Evolutionary conservation across 2,113 vertebrate species (phyloP), one percentile per base, ranked within the genome.

Genomic region (Corythornis vintsioides): DNA sequence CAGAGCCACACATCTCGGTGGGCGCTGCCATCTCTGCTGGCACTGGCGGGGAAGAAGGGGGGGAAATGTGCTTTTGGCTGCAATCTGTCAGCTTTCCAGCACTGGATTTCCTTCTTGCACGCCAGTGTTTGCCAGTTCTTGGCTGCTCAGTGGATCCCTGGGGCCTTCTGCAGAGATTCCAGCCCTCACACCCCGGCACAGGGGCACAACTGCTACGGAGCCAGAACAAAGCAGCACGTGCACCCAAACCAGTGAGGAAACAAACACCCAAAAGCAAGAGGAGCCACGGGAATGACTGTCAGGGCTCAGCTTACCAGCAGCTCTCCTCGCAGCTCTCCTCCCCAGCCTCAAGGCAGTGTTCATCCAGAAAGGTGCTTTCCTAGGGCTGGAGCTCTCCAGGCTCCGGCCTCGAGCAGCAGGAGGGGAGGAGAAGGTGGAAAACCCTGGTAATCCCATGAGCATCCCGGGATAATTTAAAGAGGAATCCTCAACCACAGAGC

Each of bases 41-140:
- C 14, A 0, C 0, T 35, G 43, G 47, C 0, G 0, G 13, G 14
- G 25, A 17, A 31, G 33, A 21, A 18, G 31, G 28, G 24, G 8
- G 47, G 21, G 40, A 79, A 15, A 9, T 16, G 38, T 48, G 77
- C 19, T 80, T 86, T 72, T 2, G 67, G 59, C 48, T 78, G 38
- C 43, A 21, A 66, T 13, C 31, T 71, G 78, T 75, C 9, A n/a
- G 45, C 35, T 79, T 88, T 53, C 19, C 47, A 40, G 59, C 65
- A 29, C 15, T 90, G 42, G 3, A 11, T 74, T 61, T n/a, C n/a
- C 53, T 50, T 57, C 48, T 22, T 35, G 45, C 57, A 13, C 8
- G 3, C 16, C 64, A 31, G 24, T 11, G 38, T 21, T 59, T 18
- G 77, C 26, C 83, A 25, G 76, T 10, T 52, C 70, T n/a, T 9